phyloP scores from a whole-genome alignment of 2,113 vertebrate genomes.

The Gadus macrocephalus region DNA sequence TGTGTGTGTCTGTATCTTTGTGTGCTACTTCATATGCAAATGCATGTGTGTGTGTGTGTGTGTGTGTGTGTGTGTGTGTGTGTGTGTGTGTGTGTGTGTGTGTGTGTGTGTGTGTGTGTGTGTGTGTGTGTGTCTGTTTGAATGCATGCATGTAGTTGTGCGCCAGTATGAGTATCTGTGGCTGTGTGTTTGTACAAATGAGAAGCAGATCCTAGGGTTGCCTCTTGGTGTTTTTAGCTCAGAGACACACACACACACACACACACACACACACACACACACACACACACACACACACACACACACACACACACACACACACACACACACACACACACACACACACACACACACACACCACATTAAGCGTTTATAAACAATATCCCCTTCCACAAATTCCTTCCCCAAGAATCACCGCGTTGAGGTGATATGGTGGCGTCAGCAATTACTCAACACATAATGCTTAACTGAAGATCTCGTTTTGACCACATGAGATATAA shows the following conservation, averaged over 20 bases:
- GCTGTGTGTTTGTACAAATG: conserved; percentile 8
- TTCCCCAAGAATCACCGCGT: not conserved
- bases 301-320: too few relatives aligned
- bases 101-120: not conserved
- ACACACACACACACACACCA: not conserved
- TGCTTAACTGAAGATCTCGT: too few relatives aligned
- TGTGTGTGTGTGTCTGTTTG: not conserved
- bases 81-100: not conserved
- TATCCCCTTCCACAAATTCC: not conserved
- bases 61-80: not conserved
- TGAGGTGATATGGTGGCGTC: too few relatives aligned
- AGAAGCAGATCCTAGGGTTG: conserved; percentile 22
- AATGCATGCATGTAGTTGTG: too few relatives aligned
- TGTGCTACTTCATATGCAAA: not conserved
- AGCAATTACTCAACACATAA: too few relatives aligned
- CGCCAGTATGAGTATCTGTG: conserved; percentile 1
- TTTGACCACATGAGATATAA: not conserved
- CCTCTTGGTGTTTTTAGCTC: not conserved
- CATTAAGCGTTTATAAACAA: not conserved
- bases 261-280: too few relatives aligned
- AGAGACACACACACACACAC: too few relatives aligned
- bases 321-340: too few relatives aligned
- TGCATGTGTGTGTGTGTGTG: not conserved
- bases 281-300: too few relatives aligned
- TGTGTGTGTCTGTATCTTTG: conserved; percentile 1